A percentile compares a stretch with the other conserved stretches of the same genome.
Evolutionary conservation across 2,888 invertebrate genomes (phyloP).

Genomic region (Dermolepida albohirtum): DNA sequence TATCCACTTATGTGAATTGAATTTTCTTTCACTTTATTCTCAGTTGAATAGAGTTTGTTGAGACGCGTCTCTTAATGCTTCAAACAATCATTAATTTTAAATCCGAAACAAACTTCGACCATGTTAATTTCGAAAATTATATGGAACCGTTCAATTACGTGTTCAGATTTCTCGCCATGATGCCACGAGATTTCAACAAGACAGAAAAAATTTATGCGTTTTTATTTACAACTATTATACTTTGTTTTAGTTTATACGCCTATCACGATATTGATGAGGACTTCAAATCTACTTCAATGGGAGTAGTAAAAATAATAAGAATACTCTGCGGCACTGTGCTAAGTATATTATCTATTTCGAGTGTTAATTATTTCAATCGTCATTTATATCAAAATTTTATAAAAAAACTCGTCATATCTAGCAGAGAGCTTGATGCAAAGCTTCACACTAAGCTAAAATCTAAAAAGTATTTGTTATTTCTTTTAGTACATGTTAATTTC

Average conservation of each 20-base stretch:
- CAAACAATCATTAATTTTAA: no score
- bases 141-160: constrained; percentile 11
- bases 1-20: background rate
- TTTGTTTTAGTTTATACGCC: constrained; percentile 7
- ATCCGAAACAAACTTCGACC: no score
- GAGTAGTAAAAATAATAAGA: constrained; percentile 13
- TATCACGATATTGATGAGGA: background rate
- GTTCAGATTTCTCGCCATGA: background rate
- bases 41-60: no score
- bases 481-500: constrained; percentile 11
- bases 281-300: constrained; percentile 13
- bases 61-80: no score
- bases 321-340: background rate
- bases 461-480: constrained; percentile 6
- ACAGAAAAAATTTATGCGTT: constrained; percentile 5
- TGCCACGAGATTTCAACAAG: constrained; percentile 1
- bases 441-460: background rate
- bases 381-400: constrained; percentile 6
- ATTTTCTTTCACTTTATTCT: background rate
- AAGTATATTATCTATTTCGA: constrained; percentile 4
- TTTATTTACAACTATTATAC: background rate
- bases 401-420: background rate
- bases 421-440: background rate
- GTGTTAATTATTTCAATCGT: constrained; percentile 14
- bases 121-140: constrained; percentile 3